Percentiles rank a stretch among this genome's conserved stretches.
Evolutionary conservation across 2,797 vertebrate species (phyloP).

Genomic region (Decapterus maruadsi): DNA sequence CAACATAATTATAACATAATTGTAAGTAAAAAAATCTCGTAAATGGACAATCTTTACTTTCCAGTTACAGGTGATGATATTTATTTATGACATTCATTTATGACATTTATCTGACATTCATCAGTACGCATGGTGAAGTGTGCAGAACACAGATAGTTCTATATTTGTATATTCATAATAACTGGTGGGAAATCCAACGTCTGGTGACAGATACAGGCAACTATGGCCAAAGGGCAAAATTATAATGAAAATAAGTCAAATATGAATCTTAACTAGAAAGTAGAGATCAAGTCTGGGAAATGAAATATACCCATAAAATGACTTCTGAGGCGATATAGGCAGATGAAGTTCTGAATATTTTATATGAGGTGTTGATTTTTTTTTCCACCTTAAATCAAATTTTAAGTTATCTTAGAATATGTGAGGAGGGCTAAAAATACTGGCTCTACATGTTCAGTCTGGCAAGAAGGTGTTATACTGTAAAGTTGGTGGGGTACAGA

Average conservation of each 20-base stretch:
- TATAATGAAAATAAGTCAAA: slow-evolving; percentile 1
- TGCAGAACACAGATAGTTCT: too few relatives aligned
- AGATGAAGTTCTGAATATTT: slow-evolving; percentile 10
- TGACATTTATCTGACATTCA: neutral
- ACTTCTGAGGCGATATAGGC: neutral
- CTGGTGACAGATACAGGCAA: neutral
- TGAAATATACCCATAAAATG: slow-evolving; percentile 5
- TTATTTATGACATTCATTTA: neutral
- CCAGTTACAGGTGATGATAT: neutral
- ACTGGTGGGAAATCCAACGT: neutral
- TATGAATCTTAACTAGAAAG: neutral
- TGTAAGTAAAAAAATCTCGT: too few relatives aligned
- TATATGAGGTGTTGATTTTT: neutral
- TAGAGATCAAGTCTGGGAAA: neutral
- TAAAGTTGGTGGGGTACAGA: neutral
- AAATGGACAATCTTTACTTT: too few relatives aligned
- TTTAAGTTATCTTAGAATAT: neutral
- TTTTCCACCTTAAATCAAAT: neutral
- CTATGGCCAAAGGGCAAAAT: slow-evolving; percentile 1
- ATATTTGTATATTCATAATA: neutral
- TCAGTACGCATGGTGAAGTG: neutral
- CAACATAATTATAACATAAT: neutral
- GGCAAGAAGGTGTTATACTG: neutral
- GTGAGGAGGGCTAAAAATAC: neutral
- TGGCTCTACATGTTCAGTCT: neutral